These are phyloP conservation scores for Centrocercus urophasianus DNA, from an alignment of 2,113 vertebrate species.

Conservation along the genomic window DNA sequence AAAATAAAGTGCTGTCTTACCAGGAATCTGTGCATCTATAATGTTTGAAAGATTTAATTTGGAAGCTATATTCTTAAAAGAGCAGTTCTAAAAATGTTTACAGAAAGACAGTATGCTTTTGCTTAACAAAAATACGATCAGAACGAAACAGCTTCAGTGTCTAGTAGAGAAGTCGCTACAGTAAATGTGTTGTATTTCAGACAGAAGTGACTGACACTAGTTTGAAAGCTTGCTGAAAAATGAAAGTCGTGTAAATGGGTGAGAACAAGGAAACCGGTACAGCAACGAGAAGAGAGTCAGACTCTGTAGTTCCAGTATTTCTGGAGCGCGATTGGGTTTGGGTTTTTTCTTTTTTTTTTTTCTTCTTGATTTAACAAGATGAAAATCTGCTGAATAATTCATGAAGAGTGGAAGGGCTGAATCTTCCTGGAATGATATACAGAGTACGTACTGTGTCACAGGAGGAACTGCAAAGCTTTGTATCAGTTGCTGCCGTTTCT, in stretches of 20 bases:
- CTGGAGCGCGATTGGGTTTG: constrained; percentile 58
- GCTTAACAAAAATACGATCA: background rate
- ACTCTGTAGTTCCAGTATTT: constrained; percentile 70
- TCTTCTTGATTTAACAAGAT: constrained; percentile 72
- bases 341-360: constrained; percentile 33
- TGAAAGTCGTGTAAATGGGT: constrained; percentile 34
- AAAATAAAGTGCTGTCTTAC: background rate
- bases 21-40: background rate
- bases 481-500: constrained; percentile 63
- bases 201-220: background rate
- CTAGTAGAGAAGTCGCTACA: background rate
- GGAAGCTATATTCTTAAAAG: background rate
- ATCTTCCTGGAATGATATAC: constrained; percentile 77
- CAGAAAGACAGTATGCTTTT: background rate
- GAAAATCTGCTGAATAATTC: constrained; percentile 84
- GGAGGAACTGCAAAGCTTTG: constrained; percentile 73
- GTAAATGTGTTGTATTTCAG: background rate
- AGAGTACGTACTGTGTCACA: constrained; percentile 64
- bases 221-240: constrained; percentile 11
- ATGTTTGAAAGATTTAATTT: background rate
- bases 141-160: background rate
- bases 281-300: constrained; percentile 24
- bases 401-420: constrained; percentile 77
- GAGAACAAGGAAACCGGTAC: background rate
- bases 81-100: constrained; percentile 42